These are phyloP conservation scores for Tylochromis polylepis DNA, from an alignment of 2,113 vertebrate genomes.

Conservation along the genomic window DNA sequence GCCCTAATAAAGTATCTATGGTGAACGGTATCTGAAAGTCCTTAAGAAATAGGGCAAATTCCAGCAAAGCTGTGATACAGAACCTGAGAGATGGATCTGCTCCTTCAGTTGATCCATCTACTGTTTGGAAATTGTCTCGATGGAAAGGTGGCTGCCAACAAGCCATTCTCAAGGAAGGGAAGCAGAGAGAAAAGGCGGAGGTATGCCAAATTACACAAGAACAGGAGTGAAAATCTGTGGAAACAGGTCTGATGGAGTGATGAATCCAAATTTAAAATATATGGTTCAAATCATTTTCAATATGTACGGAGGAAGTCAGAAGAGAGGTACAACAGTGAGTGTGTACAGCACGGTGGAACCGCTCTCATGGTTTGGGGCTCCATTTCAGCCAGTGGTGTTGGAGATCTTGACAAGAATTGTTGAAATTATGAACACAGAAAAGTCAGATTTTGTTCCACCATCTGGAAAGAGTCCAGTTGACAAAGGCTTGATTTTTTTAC, in stretches of 20 bases:
- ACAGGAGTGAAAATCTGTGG: not conserved
- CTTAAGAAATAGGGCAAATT: not conserved
- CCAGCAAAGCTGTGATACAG: not conserved
- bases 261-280: not conserved
- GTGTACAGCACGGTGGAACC: not conserved
- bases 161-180: not conserved
- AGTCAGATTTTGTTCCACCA: not conserved
- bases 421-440: not conserved
- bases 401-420: not conserved
- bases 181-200: not conserved
- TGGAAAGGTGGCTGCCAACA: not conserved
- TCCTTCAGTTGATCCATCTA: not conserved
- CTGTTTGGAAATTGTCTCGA: not conserved
- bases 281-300: not conserved
- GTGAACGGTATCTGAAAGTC: not conserved
- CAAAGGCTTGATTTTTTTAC: too few species aligned
- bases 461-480: not conserved
- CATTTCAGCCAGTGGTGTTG: not conserved
- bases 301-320: not conserved
- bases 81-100: not conserved
- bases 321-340: not conserved
- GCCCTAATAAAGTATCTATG: not conserved
- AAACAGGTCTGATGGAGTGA: not conserved
- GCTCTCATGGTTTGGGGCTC: not conserved
- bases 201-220: not conserved